A percentile compares a stretch with the other conserved stretches of the same genome.
Conservation (phyloP, 2,888 invertebrate species). For the Disparrhopalites patrizii region DNA sequence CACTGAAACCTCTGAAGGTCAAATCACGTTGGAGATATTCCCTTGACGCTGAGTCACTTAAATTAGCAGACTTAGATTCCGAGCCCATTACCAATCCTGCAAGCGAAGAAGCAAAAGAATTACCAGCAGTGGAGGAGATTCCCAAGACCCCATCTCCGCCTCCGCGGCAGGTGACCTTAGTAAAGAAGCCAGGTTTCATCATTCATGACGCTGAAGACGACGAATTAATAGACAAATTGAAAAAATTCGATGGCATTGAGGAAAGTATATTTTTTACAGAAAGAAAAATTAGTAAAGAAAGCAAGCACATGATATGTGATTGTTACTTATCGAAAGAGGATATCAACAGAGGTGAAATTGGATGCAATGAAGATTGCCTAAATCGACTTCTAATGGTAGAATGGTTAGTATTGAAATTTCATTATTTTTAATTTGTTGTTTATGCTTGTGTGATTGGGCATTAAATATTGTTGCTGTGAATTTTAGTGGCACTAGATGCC, state of each 20-base stretch:
- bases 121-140: slow-evolving; percentile 12
- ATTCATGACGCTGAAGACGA: slow-evolving; percentile 34
- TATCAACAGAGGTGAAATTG: slow-evolving; percentile 71
- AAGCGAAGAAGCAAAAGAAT: slow-evolving; percentile 13
- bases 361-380: slow-evolving; percentile 93
- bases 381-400: slow-evolving; percentile 98
- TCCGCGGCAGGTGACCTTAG: slow-evolving; percentile 20
- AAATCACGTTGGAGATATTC: slow-evolving; percentile 74
- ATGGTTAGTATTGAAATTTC: slow-evolving; percentile 62
- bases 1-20: slow-evolving; percentile 68
- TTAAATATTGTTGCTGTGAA: slow-evolving; percentile 9
- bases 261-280: slow-evolving; percentile 84
- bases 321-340: slow-evolving; percentile 89
- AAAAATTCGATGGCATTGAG: slow-evolving; percentile 72
- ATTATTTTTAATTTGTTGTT: background rate
- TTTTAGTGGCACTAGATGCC: slow-evolving; percentile 79
- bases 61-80: background rate
- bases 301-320: slow-evolving; percentile 91
- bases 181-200: slow-evolving; percentile 39
- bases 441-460: background rate
- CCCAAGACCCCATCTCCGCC: background rate
- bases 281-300: slow-evolving; percentile 71
- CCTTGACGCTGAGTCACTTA: slow-evolving; percentile 60
- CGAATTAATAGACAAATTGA: slow-evolving; percentile 61
- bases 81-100: background rate